Evolutionary conservation across 1,140 invertebrate genomes (phyloP).

Genomic region (Sipha flava): DNA sequence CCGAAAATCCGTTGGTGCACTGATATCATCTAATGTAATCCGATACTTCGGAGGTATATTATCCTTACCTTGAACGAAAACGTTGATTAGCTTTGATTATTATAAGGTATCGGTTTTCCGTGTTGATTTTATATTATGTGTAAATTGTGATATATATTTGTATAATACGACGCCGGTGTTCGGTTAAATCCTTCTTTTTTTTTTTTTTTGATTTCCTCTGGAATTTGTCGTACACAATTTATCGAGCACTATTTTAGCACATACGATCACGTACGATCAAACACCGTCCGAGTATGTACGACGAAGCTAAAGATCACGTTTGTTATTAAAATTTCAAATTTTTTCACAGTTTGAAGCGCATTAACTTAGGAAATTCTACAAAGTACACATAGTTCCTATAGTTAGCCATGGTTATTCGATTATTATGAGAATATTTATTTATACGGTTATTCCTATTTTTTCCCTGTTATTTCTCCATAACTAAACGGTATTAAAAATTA

Average conservation of each 20-base stretch:
- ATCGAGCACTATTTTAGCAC: background rate
- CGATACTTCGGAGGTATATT: background rate
- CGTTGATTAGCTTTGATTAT: background rate
- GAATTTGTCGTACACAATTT: background rate
- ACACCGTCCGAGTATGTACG: background rate
- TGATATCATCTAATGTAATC: background rate
- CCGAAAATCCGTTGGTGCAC: background rate
- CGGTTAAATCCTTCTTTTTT: background rate
- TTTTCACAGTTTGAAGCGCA: background rate
- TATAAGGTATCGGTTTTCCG: slow-evolving; percentile 6
- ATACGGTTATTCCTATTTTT: too few relatives aligned
- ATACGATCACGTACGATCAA: slow-evolving; percentile 25
- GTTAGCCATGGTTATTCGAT: too few relatives aligned
- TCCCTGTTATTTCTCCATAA: too few relatives aligned
- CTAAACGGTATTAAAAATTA: too few relatives aligned
- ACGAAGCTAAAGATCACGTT: background rate
- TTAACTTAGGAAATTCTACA: background rate
- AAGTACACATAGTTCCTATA: too few relatives aligned
- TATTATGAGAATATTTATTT: too few relatives aligned
- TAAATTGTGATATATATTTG: background rate
- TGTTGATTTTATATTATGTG: background rate
- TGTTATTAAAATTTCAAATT: background rate
- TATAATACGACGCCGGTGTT: background rate
- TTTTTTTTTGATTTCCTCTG: slow-evolving; percentile 1
- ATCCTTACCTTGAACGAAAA: slow-evolving; percentile 6